phyloP scores from a whole-genome alignment of 2,888 invertebrate genomes.

The Cataglyphis altisquamis region DNA sequence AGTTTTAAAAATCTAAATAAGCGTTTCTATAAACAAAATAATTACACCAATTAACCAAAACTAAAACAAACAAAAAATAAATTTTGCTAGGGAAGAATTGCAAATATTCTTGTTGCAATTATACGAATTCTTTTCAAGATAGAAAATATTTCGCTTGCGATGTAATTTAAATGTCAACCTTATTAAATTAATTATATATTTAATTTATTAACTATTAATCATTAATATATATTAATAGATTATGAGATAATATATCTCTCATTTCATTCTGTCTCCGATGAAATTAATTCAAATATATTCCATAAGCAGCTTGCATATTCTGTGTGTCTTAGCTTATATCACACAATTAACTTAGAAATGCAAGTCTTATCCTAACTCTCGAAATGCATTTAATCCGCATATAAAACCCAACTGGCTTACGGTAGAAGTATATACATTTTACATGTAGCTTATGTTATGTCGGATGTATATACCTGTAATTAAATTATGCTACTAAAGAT shows the following conservation, averaged over 20 bases:
- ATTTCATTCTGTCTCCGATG: neutral
- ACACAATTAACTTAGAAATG: conserved; percentile 47
- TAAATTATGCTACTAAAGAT: conserved; percentile 5
- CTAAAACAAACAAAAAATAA: neutral
- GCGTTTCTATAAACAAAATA: neutral
- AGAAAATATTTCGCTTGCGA: neutral
- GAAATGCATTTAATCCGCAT: conserved; percentile 26
- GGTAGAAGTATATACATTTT: conserved; percentile 26
- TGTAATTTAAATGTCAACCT: neutral
- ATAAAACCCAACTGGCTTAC: conserved; percentile 44
- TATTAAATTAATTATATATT: neutral
- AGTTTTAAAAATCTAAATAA: neutral
- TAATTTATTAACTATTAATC: neutral
- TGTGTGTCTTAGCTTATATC: conserved; percentile 2
- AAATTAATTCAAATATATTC: conserved; percentile 38
- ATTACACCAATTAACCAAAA: neutral
- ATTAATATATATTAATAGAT: neutral
- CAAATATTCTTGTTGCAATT: neutral
- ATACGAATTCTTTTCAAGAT: neutral
- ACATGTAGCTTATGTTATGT: conserved; percentile 38
- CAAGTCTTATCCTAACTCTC: conserved; percentile 36
- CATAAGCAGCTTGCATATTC: conserved; percentile 13
- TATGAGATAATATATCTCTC: neutral
- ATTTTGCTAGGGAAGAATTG: neutral
- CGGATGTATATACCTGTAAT: conserved; percentile 13